Conservation (phyloP, 1,140 invertebrate genomes). For the Habropoda laboriosa region DNA sequence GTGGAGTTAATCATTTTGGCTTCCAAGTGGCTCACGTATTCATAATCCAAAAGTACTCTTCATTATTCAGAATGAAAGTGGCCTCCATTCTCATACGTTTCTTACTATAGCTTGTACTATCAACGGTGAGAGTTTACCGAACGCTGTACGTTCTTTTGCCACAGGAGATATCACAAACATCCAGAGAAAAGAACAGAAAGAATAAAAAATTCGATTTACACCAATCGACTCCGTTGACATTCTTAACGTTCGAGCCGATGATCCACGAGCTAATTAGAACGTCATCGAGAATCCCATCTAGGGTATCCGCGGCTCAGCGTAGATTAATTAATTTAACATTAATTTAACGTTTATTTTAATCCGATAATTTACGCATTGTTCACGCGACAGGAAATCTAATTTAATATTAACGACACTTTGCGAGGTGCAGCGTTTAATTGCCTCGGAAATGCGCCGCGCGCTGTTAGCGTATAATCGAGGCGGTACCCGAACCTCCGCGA, state of each 20-base stretch:
- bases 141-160: too few species aligned
- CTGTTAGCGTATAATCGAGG: constrained; percentile 52
- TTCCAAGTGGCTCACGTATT: too few species aligned
- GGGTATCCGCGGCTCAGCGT: not conserved
- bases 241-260: not conserved
- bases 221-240: not conserved
- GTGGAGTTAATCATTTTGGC: too few species aligned
- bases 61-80: too few species aligned
- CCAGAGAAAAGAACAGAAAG: too few species aligned
- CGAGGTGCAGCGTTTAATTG: constrained; percentile 46
- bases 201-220: not conserved
- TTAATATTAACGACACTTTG: constrained; percentile 50
- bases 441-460: constrained; percentile 28
- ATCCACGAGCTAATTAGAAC: constrained; percentile 28
- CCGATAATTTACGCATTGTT: constrained; percentile 46
- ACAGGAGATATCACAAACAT: too few species aligned
- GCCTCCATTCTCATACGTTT: too few species aligned
- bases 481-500: constrained; percentile 9
- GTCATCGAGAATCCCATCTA: constrained; percentile 16
- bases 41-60: too few species aligned
- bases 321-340: constrained; percentile 47
- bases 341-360: constrained; percentile 52
- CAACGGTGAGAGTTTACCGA: too few species aligned
- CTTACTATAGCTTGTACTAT: too few species aligned
- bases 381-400: constrained; percentile 46